Base-by-base conservation (phyloP, 1,140 invertebrate genomes). In the Drosophila leontia region DNA sequence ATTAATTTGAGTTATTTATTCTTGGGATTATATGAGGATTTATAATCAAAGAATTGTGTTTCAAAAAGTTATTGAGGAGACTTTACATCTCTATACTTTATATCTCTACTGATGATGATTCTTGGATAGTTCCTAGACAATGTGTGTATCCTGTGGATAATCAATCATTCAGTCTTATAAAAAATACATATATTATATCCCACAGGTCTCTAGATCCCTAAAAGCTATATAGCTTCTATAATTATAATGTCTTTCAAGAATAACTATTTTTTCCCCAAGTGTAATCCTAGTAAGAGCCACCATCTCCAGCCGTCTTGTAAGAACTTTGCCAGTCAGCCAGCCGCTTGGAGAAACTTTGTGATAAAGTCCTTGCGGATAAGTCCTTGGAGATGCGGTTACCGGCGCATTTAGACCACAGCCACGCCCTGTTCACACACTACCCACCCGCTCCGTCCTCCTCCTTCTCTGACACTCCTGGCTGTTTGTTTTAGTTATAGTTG, bases 281-380 rank as follows among this genome's bases (percentile, higher is more conserved):
- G 32, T 65, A 63, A 37, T 65, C 29, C 7, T 56, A n/a, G 23
- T 11, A 37, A 15, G 32, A 56, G 57, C 17, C 35, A 17, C 17
- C 64, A 68, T 50, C 60, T 37, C 39, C 51, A 48, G 35, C 41
- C 37, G 17, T 19, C 56, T 41, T 58, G 9, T 11, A 37, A 44
- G 48, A 59, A 67, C 47, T 68, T 68, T 68, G 7, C 29, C 37
- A 34, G 37, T n/a, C 47, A 50, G 61, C 45, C 47, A 50, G 61
- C 34, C n/a, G 29, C 51, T 39, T 51, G 48, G 47, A 63, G 42
- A 67, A 85, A 86, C 60, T 81, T 65, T 47, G 60, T 35, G 63
- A 69, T 65, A 85, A 82, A 85, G 82, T 81, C 82, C 58, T 47
- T 63, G 53, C 42, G 37, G 68, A 67, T 60, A 79, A 86, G 64